phyloP scores from a whole-genome alignment of 2,113 vertebrate genomes.

The Gopherus evgoodei region DNA sequence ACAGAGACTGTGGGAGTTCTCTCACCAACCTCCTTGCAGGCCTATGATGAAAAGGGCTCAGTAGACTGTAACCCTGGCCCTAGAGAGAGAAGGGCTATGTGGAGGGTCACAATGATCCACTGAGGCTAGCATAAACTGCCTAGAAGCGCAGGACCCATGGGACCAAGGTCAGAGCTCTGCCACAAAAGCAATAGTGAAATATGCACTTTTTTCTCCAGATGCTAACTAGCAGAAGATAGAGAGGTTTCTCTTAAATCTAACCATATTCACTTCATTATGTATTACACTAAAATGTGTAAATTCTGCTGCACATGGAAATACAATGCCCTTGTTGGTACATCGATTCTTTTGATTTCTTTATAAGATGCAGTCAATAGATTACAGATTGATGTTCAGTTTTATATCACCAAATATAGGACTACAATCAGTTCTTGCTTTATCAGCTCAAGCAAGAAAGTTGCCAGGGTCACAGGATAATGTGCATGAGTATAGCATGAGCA shows the following conservation, averaged over 20 bases:
- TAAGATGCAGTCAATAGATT: constrained; percentile 3
- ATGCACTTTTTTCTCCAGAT: background rate
- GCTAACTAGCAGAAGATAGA: background rate
- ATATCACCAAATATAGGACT: background rate
- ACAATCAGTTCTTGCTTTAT: background rate
- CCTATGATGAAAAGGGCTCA: too few relatives aligned
- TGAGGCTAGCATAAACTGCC: too few relatives aligned
- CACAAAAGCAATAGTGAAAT: background rate
- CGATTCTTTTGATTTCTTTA: background rate
- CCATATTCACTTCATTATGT: background rate
- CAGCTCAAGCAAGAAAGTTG: background rate
- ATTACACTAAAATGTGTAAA: background rate
- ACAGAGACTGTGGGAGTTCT: too few relatives aligned
- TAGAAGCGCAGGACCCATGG: too few relatives aligned
- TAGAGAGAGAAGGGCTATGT: too few relatives aligned
- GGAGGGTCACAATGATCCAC: too few relatives aligned
- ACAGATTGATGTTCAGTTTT: background rate
- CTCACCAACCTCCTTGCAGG: too few relatives aligned
- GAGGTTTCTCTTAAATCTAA: background rate
- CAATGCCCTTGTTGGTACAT: background rate
- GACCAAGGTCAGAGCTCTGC: too few relatives aligned
- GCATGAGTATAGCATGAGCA: background rate
- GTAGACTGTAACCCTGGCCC: too few relatives aligned
- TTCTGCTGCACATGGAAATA: background rate
- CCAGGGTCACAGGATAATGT: background rate